Evolutionary conservation across 2,113 vertebrate species (phyloP), one percentile per base, ranked within the genome.

Genomic region (Himantopus leucocephalus): DNA sequence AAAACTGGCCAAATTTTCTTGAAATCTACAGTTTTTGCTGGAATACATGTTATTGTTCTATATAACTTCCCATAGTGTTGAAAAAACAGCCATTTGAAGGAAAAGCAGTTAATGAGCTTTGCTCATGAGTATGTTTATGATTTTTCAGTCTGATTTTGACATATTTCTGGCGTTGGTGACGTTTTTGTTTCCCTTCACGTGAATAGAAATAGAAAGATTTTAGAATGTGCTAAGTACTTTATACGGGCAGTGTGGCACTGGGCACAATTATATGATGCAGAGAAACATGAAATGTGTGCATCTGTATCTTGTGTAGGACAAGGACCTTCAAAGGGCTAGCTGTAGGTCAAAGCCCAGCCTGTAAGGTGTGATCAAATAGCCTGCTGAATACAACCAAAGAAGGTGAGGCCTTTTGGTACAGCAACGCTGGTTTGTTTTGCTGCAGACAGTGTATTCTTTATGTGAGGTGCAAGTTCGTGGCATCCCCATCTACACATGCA

Each of bases 131-230:
- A 27, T 30, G 3, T 43, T 80, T 63, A 59, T 67, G 47, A 35
- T 43, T 93, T 93, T 95, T 94, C 35, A n/a, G 60, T 83, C 55
- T 63, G 59, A 59, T 94, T 93, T 93, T 92, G 70, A 50, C 27
- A 22, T 74, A 45, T 60, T 71, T 24, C 58, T 89, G 62, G 27
- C 48, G 87, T 18, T 47, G 15, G 37, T 85, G 80, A 41, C 30
- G 39, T 62, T 85, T 87, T 88, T 78, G 26, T 86, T 95, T 93
- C 35, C 34, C 14, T 84, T 86, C 12, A 3, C 39, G 81, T 66
- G 11, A 64, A 15, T 8, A 76, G 76, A 94, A 92, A 79, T 58
- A 80, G 68, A 83, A 90, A 52, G 20, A 72, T 21, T 41, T 62
- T 72, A 82, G 45, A 87, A 68, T 53, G 20, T 85, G 68, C 35